Evolutionary conservation across 2,113 vertebrate species (phyloP).

Genomic region (Phalacrocorax carbo): DNA sequence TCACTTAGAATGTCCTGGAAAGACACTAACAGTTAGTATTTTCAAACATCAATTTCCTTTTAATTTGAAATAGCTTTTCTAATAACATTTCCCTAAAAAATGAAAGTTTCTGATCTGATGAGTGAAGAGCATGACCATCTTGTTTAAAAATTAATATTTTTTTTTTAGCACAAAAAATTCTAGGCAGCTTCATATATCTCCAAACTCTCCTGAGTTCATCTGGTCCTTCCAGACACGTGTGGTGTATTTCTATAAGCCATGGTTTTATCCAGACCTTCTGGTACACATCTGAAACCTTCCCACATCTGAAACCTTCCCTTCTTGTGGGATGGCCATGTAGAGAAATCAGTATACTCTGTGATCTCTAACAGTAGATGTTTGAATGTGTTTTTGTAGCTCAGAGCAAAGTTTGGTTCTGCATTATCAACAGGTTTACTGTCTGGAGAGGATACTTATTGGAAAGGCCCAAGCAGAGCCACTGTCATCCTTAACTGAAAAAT

Average conservation of each 20-base stretch:
- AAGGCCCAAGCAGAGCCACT: background rate
- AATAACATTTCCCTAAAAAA: background rate
- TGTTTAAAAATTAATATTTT: background rate
- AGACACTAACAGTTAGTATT: background rate
- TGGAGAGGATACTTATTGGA: background rate
- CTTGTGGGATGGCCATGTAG: background rate
- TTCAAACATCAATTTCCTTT: background rate
- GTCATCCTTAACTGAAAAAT: background rate
- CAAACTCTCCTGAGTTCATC: background rate
- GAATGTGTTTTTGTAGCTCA: background rate
- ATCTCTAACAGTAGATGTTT: background rate
- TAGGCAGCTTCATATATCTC: background rate
- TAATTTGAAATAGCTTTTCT: background rate
- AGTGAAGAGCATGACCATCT: background rate
- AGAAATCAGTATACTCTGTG: fast-evolving
- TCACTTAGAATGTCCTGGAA: background rate
- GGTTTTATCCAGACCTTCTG: background rate
- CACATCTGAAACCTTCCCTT: background rate
- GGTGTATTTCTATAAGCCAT: background rate
- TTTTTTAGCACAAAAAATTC: background rate
- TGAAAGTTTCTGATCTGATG: background rate
- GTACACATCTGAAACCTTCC: background rate
- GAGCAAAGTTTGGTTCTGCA: background rate
- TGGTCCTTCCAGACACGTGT: background rate
- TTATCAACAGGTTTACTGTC: background rate